Evolutionary conservation across 1,140 invertebrate genomes (phyloP).

Genomic region (Mesaphorura yosii): DNA sequence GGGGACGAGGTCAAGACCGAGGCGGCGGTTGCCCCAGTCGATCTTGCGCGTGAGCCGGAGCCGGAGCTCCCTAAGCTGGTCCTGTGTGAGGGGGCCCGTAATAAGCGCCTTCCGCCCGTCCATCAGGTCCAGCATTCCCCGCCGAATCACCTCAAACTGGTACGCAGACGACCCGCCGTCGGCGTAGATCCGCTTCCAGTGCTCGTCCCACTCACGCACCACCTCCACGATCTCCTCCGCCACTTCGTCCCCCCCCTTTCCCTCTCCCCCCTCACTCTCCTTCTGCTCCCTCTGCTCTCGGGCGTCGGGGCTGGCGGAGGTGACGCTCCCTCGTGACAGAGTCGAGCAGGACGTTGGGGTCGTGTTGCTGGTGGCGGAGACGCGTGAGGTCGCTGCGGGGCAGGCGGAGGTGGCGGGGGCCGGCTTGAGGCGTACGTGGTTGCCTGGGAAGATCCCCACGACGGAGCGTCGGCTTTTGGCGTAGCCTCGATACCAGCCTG

Average conservation of each 20-base stretch:
- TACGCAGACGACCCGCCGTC: constrained; percentile 36
- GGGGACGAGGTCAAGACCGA: constrained; percentile 82
- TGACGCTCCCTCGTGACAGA: neutral
- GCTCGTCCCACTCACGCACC: constrained; percentile 78
- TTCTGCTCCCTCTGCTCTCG: neutral
- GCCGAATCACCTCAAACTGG: constrained; percentile 43
- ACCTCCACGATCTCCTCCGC: constrained; percentile 39
- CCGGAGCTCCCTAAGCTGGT: constrained; percentile 73
- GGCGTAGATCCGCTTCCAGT: constrained; percentile 83
- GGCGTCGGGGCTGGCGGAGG: neutral
- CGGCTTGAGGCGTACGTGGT: neutral
- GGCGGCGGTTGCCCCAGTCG: constrained; percentile 88
- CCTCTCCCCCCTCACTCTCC: neutral
- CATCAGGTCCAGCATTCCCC: constrained; percentile 78
- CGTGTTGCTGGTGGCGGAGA: neutral
- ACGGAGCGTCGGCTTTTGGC: constrained; percentile 62
- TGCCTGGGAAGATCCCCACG: constrained; percentile 39
- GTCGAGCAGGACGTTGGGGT: neutral
- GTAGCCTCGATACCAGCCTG: constrained; percentile 79
- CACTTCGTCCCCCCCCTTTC: constrained; percentile 1
- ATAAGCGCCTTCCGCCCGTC: constrained; percentile 70
- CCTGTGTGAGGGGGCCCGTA: constrained; percentile 73
- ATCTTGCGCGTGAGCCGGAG: constrained; percentile 77
- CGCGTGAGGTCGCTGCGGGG: neutral
- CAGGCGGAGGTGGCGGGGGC: too few relatives aligned